Conservation (phyloP, 2,797 vertebrate species). For the Novumbra hubbsi region DNA sequence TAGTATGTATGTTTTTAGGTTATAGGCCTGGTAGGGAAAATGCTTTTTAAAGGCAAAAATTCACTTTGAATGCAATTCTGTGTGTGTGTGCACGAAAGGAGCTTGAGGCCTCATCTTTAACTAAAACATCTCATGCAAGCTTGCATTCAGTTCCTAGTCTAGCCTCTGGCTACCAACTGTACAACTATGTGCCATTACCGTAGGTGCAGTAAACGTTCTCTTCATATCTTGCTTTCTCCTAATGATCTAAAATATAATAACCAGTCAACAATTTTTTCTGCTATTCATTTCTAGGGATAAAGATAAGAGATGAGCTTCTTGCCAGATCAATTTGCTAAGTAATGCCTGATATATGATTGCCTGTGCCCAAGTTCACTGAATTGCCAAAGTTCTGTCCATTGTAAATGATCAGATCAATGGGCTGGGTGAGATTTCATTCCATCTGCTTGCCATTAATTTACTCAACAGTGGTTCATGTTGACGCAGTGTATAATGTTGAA, state of each 20-base stretch:
- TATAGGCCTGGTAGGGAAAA: too few species aligned
- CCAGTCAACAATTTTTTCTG: conserved; percentile 17
- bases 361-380: conserved; percentile 9
- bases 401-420: conserved; percentile 36
- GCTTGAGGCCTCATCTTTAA: background rate
- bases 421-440: conserved; percentile 1
- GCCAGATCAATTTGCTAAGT: conserved; percentile 51
- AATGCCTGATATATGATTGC: conserved; percentile 39
- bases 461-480: background rate
- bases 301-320: conserved; percentile 10
- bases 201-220: conserved; percentile 38
- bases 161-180: conserved; percentile 7
- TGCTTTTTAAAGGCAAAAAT: background rate
- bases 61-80: background rate
- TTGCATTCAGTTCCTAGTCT: background rate
- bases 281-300: conserved; percentile 35
- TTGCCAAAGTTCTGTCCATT: background rate
- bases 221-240: conserved; percentile 29
- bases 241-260: conserved; percentile 17
- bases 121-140: conserved; percentile 7
- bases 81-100: background rate
- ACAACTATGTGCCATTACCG: conserved; percentile 20
- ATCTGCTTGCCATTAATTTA: conserved; percentile 17
- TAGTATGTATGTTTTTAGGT: too few species aligned
- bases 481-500: background rate